Evolutionary conservation across 2,797 vertebrate species (phyloP).

Genomic region (Microcaecilia unicolor): DNA sequence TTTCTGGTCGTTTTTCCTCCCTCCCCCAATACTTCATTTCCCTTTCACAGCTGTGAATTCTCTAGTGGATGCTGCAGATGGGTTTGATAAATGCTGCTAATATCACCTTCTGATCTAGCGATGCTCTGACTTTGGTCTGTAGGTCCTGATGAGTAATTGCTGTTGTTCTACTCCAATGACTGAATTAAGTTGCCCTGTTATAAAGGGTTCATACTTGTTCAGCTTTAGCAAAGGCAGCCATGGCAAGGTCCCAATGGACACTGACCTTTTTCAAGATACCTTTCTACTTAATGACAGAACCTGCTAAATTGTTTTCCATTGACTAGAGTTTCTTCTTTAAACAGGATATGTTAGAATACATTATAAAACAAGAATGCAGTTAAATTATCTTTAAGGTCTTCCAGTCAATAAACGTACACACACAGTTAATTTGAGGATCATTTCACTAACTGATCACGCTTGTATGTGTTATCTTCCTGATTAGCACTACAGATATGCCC

Average conservation of each 20-base stretch:
- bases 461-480: too few species aligned
- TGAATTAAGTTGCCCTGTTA: conserved; percentile 50
- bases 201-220: conserved; percentile 28
- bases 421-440: too few species aligned
- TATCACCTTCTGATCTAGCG: conserved; percentile 79
- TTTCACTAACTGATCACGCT: too few species aligned
- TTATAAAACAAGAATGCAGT: too few species aligned
- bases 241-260: conserved; percentile 5
- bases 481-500: too few species aligned
- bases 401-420: too few species aligned
- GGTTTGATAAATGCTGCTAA: conserved; percentile 84
- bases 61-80: conserved; percentile 63
- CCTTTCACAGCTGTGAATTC: conserved; percentile 75
- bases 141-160: conserved; percentile 69
- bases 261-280: conserved; percentile 13
- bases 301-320: conserved; percentile 18
- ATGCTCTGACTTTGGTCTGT: conserved; percentile 62
- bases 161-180: conserved; percentile 71
- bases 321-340: conserved; percentile 6
- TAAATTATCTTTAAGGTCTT: too few species aligned
- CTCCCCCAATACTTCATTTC: conserved; percentile 66
- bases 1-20: background rate
- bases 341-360: too few species aligned
- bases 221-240: conserved; percentile 25
- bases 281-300: conserved; percentile 17